phyloP scores from a whole-genome alignment of 2,113 vertebrate species.

The Ranitomeya imitator region DNA sequence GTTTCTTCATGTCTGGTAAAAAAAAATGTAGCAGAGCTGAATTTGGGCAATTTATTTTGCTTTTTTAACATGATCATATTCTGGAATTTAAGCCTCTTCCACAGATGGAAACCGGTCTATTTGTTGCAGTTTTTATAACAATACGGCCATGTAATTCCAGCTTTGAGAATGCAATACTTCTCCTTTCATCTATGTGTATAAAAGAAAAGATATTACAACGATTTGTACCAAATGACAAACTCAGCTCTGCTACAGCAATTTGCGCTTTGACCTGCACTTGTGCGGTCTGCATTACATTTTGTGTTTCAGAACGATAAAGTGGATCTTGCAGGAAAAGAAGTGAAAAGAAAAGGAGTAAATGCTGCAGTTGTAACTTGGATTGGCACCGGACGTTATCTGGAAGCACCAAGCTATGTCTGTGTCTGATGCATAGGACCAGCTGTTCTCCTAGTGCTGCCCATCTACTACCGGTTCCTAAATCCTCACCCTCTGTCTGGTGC shows the following conservation, averaged over 20 bases:
- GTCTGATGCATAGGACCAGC: conserved; percentile 31
- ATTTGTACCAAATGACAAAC: not conserved
- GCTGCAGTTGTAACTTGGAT: not conserved
- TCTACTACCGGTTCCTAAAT: not conserved
- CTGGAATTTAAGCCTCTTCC: not conserved
- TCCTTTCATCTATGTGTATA: too few species aligned
- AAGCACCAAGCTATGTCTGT: not conserved
- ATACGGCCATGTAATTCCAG: too few species aligned
- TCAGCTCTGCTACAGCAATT: not conserved
- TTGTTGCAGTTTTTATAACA: too few species aligned
- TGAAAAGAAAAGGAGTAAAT: not conserved
- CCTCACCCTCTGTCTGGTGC: conserved; percentile 11
- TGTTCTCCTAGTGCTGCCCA: conserved; percentile 32
- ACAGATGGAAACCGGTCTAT: too few species aligned
- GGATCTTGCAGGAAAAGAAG: not conserved
- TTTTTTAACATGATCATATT: not conserved
- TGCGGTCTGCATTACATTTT: not conserved
- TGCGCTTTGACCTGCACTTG: not conserved
- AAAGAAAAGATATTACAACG: too few species aligned
- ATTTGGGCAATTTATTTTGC: not conserved
- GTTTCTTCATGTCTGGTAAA: not conserved
- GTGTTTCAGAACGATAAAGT: not conserved
- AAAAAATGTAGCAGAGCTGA: not conserved
- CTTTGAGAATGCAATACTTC: too few species aligned
- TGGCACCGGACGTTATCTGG: not conserved